phyloP scores from a whole-genome alignment of 2,888 invertebrate genomes.

The Cryptus armator region DNA sequence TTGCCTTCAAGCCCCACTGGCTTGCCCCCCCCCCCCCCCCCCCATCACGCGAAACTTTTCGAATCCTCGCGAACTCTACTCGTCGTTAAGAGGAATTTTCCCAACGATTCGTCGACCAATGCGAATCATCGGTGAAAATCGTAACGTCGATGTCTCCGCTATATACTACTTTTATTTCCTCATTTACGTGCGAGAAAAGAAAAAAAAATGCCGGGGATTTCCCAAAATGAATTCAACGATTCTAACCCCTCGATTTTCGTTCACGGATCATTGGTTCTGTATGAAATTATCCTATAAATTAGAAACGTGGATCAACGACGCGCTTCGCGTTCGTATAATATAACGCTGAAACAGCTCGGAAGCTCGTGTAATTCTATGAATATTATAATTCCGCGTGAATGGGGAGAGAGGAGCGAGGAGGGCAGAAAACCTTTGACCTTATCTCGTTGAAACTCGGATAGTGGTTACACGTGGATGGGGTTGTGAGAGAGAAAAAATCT shows the following conservation, averaged over 20 bases:
- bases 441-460: constrained; percentile 20
- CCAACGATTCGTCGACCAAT: constrained; percentile 44
- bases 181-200: not conserved
- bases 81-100: constrained; percentile 28
- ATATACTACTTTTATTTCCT: not conserved
- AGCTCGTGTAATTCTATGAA: constrained; percentile 36
- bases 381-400: constrained; percentile 37
- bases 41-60: constrained; percentile 30
- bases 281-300: constrained; percentile 1
- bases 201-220: not conserved
- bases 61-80: constrained; percentile 26
- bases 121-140: constrained; percentile 22
- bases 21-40: constrained; percentile 19
- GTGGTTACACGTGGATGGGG: constrained; percentile 5
- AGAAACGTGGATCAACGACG: not conserved
- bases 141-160: not conserved
- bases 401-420: not conserved
- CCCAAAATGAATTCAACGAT: not conserved
- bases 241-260: not conserved
- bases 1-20: constrained; percentile 19
- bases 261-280: not conserved
- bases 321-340: not conserved
- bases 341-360: not conserved
- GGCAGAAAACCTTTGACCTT: constrained; percentile 30
- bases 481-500: not conserved